Evolutionary conservation across 2,888 invertebrate genomes (phyloP), one percentile per base, ranked within the genome.

Genomic region (Vesta saturnalis): DNA sequence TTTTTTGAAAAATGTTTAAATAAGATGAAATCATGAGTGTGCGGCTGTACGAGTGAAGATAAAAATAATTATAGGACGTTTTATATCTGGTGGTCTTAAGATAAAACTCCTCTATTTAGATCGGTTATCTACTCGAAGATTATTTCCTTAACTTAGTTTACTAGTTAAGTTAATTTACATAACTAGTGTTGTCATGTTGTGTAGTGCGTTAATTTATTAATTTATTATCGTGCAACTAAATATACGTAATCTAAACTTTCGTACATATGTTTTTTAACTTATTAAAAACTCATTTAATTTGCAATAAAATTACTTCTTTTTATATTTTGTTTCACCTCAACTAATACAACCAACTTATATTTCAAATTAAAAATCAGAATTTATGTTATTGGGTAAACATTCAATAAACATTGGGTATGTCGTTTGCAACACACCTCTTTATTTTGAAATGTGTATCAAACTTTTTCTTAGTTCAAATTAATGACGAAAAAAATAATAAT

Each of bases 31-130:
- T 39, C 39, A n/a, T 39, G 39, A 39, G n/a, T 39, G 39, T n/a
- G 39, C 39, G 39, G 39, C n/a, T n/a, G 39, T 12, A n/a, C n/a
- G n/a, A n/a, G n/a, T 10, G 30, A 30, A 6, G 30, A 49, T 49
- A 49, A 49, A n/a, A 49, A 49, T 49, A 49, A 49, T 49, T 49
- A 49, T 49, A 49, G 47, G 47, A 49, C 39, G 15, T 49, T 15
- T 49, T 49, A 18, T 49, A 49, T 49, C 47, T 49, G 47, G 47
- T 49, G 47, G 47, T 49, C 47, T 49, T 49, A 18, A 49, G 47
- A 49, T 49, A 49, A 49, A 49, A 49, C 47, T 49, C 18, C 47
- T 16, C 47, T 18, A 49, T 49, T 49, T 49, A 49, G 47, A 49
- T 49, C 16, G 47, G 47, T 49, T 49, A 49, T 49, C 47, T 49